Conservation (phyloP, 2,113 vertebrate genomes). For the Sclerurus mexicanus region DNA sequence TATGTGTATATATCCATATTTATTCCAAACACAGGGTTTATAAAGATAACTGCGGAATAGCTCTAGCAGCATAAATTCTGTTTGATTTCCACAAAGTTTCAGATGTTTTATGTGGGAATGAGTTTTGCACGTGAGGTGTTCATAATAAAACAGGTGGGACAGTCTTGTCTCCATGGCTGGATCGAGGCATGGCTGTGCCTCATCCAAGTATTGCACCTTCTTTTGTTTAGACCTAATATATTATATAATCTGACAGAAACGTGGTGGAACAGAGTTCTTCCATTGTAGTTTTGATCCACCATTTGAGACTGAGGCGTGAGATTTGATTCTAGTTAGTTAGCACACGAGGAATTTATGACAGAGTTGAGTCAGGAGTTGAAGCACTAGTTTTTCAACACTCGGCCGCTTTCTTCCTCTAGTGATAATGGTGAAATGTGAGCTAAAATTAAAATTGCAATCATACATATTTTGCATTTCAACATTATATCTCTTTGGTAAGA, state of each 20-base stretch:
- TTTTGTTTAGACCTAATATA: background rate
- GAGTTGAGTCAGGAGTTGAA: background rate
- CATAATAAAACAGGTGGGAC: background rate
- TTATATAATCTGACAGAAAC: background rate
- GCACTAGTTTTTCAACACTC: background rate
- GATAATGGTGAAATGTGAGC: background rate
- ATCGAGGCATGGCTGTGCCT: background rate
- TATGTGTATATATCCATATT: background rate
- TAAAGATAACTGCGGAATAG: background rate
- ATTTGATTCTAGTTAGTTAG: constrained; percentile 4
- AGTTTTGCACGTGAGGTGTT: background rate
- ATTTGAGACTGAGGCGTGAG: constrained; percentile 7
- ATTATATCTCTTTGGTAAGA: background rate
- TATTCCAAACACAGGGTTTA: background rate
- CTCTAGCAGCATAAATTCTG: background rate
- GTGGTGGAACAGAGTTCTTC: background rate
- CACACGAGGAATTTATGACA: background rate
- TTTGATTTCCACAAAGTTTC: background rate
- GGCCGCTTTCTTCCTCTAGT: background rate
- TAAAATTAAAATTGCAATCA: background rate
- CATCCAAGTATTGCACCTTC: background rate
- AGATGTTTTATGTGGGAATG: background rate
- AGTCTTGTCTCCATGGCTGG: background rate
- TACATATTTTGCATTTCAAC: background rate
- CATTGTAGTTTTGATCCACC: background rate